Conservation (phyloP, 2,888 invertebrate genomes). For the Polymixis flavicincta region DNA sequence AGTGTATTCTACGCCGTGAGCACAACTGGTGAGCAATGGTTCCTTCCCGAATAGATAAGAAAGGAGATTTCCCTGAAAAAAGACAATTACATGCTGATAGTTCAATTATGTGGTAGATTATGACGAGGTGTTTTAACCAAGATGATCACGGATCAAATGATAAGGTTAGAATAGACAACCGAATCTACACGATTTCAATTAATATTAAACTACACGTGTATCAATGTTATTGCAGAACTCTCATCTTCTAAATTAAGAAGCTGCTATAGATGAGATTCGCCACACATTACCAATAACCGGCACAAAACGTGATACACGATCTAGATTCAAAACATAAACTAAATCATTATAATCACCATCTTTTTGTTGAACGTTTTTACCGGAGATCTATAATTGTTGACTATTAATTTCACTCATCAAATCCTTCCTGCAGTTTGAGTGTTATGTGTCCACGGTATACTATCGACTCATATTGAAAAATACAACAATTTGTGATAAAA, state of each 20-base stretch:
- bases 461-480: background rate
- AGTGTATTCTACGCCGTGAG: background rate
- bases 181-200: background rate
- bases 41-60: background rate
- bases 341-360: slow-evolving; percentile 33
- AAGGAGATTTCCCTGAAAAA: background rate
- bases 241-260: slow-evolving; percentile 43
- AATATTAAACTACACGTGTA: background rate
- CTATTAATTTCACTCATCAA: slow-evolving; percentile 20
- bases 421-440: slow-evolving; percentile 1
- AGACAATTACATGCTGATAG: background rate
- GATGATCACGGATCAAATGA: background rate
- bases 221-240: slow-evolving; percentile 9
- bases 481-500: background rate
- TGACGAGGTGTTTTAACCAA: background rate
- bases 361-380: slow-evolving; percentile 54
- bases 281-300: slow-evolving; percentile 51
- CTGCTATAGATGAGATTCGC: slow-evolving; percentile 45
- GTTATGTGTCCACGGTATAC: background rate
- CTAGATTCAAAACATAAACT: slow-evolving; percentile 49
- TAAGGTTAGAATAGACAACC: background rate
- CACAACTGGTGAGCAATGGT: too few relatives aligned
- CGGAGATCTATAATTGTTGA: slow-evolving; percentile 28
- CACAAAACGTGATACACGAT: slow-evolving; percentile 60
- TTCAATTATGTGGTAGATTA: background rate